These are phyloP conservation scores for Aplocera efformata DNA, from an alignment of 2,888 invertebrate species.

Conservation along the genomic window DNA sequence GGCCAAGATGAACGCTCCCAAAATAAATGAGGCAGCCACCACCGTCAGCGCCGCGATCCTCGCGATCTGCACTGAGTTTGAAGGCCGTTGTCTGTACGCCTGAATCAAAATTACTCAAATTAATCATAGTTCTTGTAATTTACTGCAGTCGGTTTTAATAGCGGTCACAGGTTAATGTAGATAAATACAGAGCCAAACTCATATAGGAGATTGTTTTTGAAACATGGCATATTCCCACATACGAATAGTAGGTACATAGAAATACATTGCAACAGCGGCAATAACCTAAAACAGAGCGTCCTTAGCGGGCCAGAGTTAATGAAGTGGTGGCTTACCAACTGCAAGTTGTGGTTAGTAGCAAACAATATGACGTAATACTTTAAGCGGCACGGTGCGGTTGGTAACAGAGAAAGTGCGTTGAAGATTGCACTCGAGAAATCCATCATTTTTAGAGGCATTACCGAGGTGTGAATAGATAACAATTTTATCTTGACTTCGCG, in stretches of 20 bases:
- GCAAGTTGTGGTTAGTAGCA: conserved; percentile 28
- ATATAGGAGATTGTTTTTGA: conserved; percentile 11
- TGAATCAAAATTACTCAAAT: conserved; percentile 51
- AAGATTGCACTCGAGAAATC: conserved; percentile 56
- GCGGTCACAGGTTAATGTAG: not conserved
- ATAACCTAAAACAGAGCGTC: conserved; percentile 30
- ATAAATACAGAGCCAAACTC: conserved; percentile 8
- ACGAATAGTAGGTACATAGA: conserved; percentile 11
- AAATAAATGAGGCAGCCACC: conserved; percentile 88
- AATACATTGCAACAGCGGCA: conserved; percentile 18
- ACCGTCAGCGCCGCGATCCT: conserved; percentile 91
- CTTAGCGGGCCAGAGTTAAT: conserved; percentile 40
- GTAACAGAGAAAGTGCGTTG: conserved; percentile 61
- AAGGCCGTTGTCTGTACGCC: conserved; percentile 88
- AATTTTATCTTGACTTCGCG: conserved; percentile 45
- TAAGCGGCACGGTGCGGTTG: conserved; percentile 30
- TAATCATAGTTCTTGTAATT: not conserved
- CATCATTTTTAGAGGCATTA: conserved; percentile 41
- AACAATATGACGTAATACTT: conserved; percentile 41
- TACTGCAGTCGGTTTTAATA: too few relatives aligned
- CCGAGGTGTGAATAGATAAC: conserved; percentile 44
- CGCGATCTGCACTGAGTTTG: conserved; percentile 91
- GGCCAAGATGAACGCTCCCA: conserved; percentile 91
- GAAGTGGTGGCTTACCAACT: conserved; percentile 40
- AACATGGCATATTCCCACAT: conserved; percentile 18